A percentile compares a stretch with the other conserved stretches of the same genome.
Conservation (phyloP, 1,140 invertebrate genomes). For the Macrobrachium rosenbergii region DNA sequence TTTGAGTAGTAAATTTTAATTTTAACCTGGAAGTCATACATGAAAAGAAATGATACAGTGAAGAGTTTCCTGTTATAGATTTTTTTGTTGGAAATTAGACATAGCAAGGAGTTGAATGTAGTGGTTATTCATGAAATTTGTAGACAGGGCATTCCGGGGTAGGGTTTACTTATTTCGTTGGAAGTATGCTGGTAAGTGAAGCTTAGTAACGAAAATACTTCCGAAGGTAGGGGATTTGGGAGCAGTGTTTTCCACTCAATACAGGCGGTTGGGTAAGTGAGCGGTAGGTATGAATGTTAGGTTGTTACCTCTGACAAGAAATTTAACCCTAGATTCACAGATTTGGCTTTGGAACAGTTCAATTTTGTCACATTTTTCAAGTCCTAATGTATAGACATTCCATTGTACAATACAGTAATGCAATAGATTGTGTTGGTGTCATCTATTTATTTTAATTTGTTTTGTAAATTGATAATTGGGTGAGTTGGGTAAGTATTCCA, state of each 20-base stretch:
- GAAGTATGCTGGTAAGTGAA: no score
- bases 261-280: constrained; percentile 39
- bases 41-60: no score
- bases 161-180: not conserved
- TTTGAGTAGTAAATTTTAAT: no score
- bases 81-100: no score
- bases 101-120: no score
- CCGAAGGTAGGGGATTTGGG: not conserved
- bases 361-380: constrained; percentile 5
- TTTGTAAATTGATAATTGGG: constrained; percentile 44
- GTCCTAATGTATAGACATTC: constrained; percentile 13
- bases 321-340: not conserved
- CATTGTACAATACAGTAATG: constrained; percentile 19
- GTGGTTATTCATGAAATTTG: no score
- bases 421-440: constrained; percentile 32
- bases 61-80: no score
- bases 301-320: not conserved
- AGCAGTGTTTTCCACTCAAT: not conserved
- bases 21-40: no score
- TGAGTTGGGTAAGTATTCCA: constrained; percentile 65
- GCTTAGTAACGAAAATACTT: no score
- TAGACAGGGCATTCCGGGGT: no score
- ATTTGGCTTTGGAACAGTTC: no score
- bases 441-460: constrained; percentile 23
- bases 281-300: constrained; percentile 41